Percentiles rank a stretch among this genome's conserved stretches.
These are phyloP conservation scores for Parazoanthus darwini DNA, from an alignment of 92 coral and sea anemone genomes.

Conservation along the genomic window DNA sequence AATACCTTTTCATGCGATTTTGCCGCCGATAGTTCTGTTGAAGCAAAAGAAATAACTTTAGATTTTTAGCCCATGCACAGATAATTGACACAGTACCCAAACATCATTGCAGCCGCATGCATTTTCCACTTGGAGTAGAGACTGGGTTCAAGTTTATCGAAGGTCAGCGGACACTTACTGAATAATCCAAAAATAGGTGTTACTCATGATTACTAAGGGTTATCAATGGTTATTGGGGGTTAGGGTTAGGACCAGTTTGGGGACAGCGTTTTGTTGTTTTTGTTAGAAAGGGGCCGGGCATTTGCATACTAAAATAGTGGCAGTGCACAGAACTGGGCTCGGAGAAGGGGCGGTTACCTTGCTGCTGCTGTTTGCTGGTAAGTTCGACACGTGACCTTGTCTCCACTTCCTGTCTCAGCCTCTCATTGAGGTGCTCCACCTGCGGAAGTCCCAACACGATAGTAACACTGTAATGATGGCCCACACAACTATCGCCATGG, in stretches of 20 bases:
- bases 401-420: conserved; percentile 89
- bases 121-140: background rate
- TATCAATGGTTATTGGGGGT: background rate
- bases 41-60: conserved; percentile 4
- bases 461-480: background rate
- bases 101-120: background rate
- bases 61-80: background rate
- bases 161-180: background rate
- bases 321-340: background rate
- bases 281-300: too few relatives aligned
- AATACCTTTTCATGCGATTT: conserved; percentile 80
- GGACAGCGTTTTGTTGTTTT: background rate
- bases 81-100: background rate
- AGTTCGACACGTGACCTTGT: conserved; percentile 80
- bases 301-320: too few relatives aligned
- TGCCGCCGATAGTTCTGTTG: background rate
- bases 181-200: background rate
- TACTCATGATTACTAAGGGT: background rate
- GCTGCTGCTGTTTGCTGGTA: conserved; percentile 80
- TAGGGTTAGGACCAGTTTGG: background rate
- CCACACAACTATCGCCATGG: background rate
- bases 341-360: conserved; percentile 61
- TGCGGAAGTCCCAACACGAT: conserved; percentile 20
- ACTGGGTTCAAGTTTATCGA: background rate
- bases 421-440: conserved; percentile 83